Evolutionary conservation across 2,113 vertebrate genomes (phyloP), one percentile per base, ranked within the genome.

Genomic region (Gallinago media): DNA sequence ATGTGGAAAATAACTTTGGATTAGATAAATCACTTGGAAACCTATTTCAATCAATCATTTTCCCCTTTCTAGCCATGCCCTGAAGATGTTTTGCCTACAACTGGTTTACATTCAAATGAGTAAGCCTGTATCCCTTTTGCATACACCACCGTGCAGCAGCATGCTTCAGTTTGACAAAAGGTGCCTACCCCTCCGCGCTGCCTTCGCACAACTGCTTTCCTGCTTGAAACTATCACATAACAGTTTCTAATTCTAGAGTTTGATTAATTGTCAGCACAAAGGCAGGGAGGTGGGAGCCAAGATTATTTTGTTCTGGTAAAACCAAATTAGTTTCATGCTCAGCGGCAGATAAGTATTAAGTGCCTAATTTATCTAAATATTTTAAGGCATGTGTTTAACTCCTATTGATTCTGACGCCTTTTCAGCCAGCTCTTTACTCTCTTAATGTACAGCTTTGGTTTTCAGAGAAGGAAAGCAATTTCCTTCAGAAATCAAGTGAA

Each of bases 11-110:
- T 83, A 92, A 66, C 10, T 86, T 66, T 20, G 82, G 80, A 92
- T 96, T 94, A 97, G 92, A 91, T 83, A 96, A 97, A 77, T 94
- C 91, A 32, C 91, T 96, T 92, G 83, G 81, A 92, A 96, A 78
- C 40, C 54, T 85, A 49, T 94, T 90, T 11, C 94, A 85, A 96
- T 92, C 97, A 97, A 87, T 97, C 94, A 96, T 62, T 82, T 67
- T 46, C 83, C 74, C 96, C 80, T 91, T 90, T 14, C 54, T 20
- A 82, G 88, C 92, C 76, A 1, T 87, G 94, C 95, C 91, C 92
- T 18, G 83, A 7, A 95, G 91, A 92, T 93, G 83, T 94, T 96
- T 96, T 94, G 90, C 92, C 52, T 49, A 29, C 90, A 68, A 54
- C 94, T 72, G 88, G 91, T 84, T 94, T 94, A 77, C 94, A 76